Base-by-base conservation (phyloP, 2,888 invertebrate species). In the Lutraria lutraria region DNA sequence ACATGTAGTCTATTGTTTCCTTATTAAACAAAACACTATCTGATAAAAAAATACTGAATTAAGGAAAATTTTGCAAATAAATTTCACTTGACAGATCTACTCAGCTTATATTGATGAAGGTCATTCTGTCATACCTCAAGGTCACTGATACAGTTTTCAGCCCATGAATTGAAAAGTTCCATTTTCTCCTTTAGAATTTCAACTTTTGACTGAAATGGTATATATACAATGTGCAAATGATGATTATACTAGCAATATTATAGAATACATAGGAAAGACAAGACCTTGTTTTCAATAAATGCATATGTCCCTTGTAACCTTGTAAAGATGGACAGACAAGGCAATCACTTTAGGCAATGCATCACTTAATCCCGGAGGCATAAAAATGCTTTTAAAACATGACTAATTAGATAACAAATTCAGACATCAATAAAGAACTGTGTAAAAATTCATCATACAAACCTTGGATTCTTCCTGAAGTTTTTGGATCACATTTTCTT, bases 381-480 rank as follows among this genome's bases (percentile, higher is more conserved):
- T n/a, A n/a, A n/a, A 43, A 43, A 4, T 43, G 43, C 8, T 43
- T 43, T 8, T 43, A 8, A 43, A 43, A 43, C 8, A 43, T 8
- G 8, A 43, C 8, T 43, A 43, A 43, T 43, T 43, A 43, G 43
- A 43, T 43, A 43, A 43, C 2, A 43, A 43, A 43, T 43, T 43
- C 43, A 43, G 8, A 43, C 43, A 43, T 43, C 4, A 2, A 43
- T 43, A 8, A 43, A 43, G 43, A 43, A 43, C 8, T 43, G 43
- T 43, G 43, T 43, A 43, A 43, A 43, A 43, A 43, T 43, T 56
- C 56, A n/a, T 0, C 25, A 68, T 68, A 68, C 63, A 13, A 68
- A 68, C 90, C 85, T 83, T 86, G 19, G 90, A 76, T 68, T 86
- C 53, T 34, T 87, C 83, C 19, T 81, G 68, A 52, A 81, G 63